These are phyloP conservation scores for Drosophila hydei DNA, from an alignment of 1,140 invertebrate genomes.

Conservation along the genomic window DNA sequence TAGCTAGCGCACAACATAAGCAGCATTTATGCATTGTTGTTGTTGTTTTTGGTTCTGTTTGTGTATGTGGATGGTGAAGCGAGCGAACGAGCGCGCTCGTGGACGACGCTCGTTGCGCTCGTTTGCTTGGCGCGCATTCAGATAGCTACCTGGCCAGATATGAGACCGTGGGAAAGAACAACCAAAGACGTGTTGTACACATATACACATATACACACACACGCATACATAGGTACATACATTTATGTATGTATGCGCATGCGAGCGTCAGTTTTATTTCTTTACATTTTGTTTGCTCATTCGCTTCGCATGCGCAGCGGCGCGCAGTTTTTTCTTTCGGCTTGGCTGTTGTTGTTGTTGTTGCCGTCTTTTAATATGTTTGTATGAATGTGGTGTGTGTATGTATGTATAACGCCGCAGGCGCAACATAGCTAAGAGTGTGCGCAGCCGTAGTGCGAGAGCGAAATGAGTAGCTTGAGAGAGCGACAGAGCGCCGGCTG, in stretches of 20 bases:
- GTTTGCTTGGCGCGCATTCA: constrained; percentile 74
- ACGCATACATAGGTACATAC: constrained; percentile 23
- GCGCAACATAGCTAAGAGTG: constrained; percentile 37
- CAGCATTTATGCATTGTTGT: constrained; percentile 71
- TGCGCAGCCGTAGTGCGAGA: constrained; percentile 17
- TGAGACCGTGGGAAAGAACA: constrained; percentile 84
- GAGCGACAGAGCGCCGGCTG: constrained; percentile 49
- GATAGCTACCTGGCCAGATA: constrained; percentile 82
- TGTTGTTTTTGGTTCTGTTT: constrained; percentile 28
- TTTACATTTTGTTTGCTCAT: constrained; percentile 79
- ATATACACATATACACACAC: constrained; percentile 24
- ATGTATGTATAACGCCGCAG: constrained; percentile 33
- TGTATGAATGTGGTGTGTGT: constrained; percentile 14
- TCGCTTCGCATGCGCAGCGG: constrained; percentile 78
- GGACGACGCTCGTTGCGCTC: constrained; percentile 55
- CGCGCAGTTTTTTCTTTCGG: constrained; percentile 43
- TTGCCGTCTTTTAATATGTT: constrained; percentile 22
- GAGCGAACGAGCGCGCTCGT: constrained; percentile 28
- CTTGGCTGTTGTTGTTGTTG: constrained; percentile 26
- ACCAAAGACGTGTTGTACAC: constrained; percentile 80
- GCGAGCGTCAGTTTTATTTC: constrained; percentile 65
- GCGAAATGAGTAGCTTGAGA: constrained; percentile 12
- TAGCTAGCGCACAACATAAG: constrained; percentile 59
- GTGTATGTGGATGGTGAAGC: constrained; percentile 25
- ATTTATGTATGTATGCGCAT: constrained; percentile 34